Base-by-base conservation (phyloP, 2,113 vertebrate genomes). In the Pluvianellus socialis region DNA sequence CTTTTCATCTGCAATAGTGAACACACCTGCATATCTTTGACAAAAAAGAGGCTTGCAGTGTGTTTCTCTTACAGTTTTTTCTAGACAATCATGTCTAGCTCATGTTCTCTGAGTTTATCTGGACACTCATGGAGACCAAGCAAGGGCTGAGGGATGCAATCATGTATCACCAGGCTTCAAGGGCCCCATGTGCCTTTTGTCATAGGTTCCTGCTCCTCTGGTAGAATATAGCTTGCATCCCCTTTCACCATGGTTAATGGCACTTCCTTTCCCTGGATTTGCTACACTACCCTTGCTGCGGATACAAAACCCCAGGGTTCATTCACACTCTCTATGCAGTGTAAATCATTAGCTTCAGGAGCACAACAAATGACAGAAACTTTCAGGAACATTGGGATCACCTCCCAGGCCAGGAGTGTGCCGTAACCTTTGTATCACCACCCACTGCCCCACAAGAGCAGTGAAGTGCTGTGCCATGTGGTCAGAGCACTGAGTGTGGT, bases 251-350 rank as follows among this genome's bases (percentile, higher is more conserved):
- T 5, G 10, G 30, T 33, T 55, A 73, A 53, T 10, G 26, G 3
- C 16, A 44, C 8, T 10, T 63, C 9, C 9, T 91, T 79, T 70
- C 63, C 18, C 9, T 58, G 35, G 10, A 5, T 52, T 4, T 14
- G 8, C 8, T 33, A 3, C 0, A 0, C 7, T 55, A 2, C 12
- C 26, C 24, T 50, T 26, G 9, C 23, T 19, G 8, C 4, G 13
- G 27, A 7, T 66, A 14, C 15, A 61, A 73, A 83, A 14, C 2
- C 6, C 26, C 6, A 17, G 9, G 13, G 11, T 68, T 33, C 7
- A 5, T 24, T 21, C 33, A 50, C 11, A 18, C 3, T 26, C 42
- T n/a, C 44, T 47, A 1, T 11, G 5, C 11, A 53, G 42, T 0
- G 2, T 26, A 66, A 70, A 68, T 40, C 8, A 30, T 35, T 53